Evolutionary conservation across 2,888 invertebrate genomes (phyloP).

Genomic region (Linnaemya tessellans): DNA sequence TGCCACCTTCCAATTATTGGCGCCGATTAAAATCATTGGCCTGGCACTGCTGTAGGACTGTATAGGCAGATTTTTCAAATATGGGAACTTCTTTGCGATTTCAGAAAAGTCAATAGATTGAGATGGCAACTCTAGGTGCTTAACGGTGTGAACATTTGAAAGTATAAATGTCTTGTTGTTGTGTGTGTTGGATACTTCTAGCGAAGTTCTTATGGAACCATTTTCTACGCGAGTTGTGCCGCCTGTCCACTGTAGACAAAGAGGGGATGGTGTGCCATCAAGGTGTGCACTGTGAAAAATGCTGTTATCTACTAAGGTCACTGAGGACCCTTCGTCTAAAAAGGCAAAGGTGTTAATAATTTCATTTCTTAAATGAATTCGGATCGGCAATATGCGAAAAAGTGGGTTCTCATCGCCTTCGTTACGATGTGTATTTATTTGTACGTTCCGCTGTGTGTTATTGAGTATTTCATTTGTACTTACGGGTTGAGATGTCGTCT

Average conservation of each 20-base stretch:
- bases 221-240: background rate
- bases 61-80: background rate
- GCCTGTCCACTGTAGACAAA: background rate
- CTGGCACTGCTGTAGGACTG: constrained; percentile 16
- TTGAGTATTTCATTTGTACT: background rate
- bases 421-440: too few species aligned
- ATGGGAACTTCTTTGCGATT: too few species aligned
- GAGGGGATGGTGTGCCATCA: too few species aligned
- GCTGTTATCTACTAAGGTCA: too few species aligned
- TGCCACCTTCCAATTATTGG: constrained; percentile 12
- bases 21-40: constrained; percentile 40
- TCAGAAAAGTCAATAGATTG: background rate
- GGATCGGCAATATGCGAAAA: background rate
- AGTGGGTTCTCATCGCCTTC: background rate
- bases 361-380: too few species aligned
- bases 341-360: too few species aligned
- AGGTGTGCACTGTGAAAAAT: too few species aligned
- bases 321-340: too few species aligned
- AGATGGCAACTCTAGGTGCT: background rate
- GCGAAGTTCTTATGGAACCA: too few species aligned
- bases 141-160: background rate
- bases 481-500: background rate
- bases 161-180: background rate
- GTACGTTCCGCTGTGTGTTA: too few species aligned
- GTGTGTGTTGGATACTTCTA: background rate